Conservation (phyloP, 2,113 vertebrate species). For the Eulacestoma nigropectus region DNA sequence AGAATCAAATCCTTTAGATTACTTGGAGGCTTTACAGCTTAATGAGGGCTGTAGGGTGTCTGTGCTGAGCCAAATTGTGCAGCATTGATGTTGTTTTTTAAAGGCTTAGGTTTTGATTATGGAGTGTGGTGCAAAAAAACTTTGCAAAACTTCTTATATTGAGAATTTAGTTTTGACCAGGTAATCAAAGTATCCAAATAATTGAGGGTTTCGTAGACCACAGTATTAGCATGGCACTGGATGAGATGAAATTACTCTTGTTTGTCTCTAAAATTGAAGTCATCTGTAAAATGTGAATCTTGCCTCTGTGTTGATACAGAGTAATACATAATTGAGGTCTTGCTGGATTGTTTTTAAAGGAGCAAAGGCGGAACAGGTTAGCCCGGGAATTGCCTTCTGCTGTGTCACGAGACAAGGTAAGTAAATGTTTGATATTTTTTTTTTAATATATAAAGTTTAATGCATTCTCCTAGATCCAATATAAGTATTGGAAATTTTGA, state of each 20-base stretch:
- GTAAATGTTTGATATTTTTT: neutral
- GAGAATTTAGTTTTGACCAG: neutral
- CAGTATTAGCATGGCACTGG: neutral
- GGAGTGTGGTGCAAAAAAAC: neutral
- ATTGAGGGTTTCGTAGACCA: neutral
- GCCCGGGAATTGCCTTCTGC: slow-evolving; percentile 86
- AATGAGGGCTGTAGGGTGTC: neutral
- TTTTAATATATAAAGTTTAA: neutral
- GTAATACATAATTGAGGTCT: slow-evolving; percentile 12
- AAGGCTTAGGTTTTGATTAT: neutral
- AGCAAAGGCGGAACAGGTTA: slow-evolving; percentile 90
- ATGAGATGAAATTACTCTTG: neutral
- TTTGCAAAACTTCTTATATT: neutral
- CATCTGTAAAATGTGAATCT: neutral
- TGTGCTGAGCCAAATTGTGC: neutral
- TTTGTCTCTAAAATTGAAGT: neutral
- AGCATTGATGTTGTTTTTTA: neutral
- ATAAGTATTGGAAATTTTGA: neutral
- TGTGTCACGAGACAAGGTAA: slow-evolving; percentile 91
- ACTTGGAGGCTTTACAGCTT: neutral
- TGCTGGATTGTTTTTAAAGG: slow-evolving; percentile 73
- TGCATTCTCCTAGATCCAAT: neutral
- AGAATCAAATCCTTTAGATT: neutral
- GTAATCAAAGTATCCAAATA: neutral
- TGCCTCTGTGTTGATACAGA: neutral